Conservation (phyloP, 2,797 vertebrate species). For the Psittacula echo region DNA sequence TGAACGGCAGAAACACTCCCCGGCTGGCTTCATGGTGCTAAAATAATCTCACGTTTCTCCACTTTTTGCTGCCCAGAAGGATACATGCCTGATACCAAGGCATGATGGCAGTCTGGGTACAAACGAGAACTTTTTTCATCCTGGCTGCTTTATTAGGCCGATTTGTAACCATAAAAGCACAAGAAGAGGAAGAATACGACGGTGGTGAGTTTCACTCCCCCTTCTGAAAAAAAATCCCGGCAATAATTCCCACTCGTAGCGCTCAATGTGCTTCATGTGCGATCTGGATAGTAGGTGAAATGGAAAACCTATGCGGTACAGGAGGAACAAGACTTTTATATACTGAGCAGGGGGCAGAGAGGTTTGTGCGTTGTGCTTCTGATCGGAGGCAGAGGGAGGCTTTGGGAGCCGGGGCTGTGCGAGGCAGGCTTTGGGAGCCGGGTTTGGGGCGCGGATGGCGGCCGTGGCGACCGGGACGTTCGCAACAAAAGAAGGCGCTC, state of each 20-base stretch:
- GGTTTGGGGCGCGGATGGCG: neutral
- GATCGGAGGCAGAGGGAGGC: neutral
- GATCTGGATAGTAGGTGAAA: neutral
- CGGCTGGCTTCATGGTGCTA: conserved; percentile 80
- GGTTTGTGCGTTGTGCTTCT: neutral
- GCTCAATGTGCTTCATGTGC: neutral
- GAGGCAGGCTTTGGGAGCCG: neutral
- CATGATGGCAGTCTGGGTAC: conserved; percentile 78
- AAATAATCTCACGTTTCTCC: conserved; percentile 66
- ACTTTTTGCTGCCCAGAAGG: conserved; percentile 59
- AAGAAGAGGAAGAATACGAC: conserved; percentile 78
- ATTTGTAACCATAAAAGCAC: conserved; percentile 72
- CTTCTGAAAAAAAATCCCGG: neutral
- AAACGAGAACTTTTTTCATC: conserved; percentile 77
- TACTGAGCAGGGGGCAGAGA: neutral
- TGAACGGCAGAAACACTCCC: conserved; percentile 80
- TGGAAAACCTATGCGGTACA: neutral
- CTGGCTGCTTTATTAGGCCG: conserved; percentile 79
- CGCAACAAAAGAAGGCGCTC: conserved; percentile 25
- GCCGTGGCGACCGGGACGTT: neutral
- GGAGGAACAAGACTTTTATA: neutral
- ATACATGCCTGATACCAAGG: conserved; percentile 78
- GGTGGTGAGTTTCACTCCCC: conserved; percentile 73
- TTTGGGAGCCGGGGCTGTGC: neutral
- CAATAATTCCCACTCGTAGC: neutral